Base-by-base conservation (phyloP, 53 echinoderm and acorn worm species). In the Arbacia lixula region DNA sequence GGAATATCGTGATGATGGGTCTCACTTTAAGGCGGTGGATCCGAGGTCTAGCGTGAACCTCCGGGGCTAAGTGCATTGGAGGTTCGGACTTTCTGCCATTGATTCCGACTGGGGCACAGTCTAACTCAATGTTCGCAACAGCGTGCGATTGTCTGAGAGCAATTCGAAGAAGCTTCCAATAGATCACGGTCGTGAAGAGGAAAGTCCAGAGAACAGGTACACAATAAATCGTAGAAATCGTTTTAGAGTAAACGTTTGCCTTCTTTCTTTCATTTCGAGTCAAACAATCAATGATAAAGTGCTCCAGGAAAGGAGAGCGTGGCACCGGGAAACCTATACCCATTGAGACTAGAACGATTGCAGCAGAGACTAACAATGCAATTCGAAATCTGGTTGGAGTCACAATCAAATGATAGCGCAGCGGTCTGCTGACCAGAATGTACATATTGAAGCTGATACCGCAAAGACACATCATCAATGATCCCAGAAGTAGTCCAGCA, bases 391-490 rank as follows among this genome's bases (percentile, higher is more conserved):
- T 32, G 8, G 31, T 33, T 2, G 64, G 64, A 2, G 64, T 64
- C 4, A 64, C 64, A n/a, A 64, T 64, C 29, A 64, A 17, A 17
- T 64, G 35, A 32, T 64, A 64, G 8, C 35, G 29, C 64, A 64
- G 31, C 17, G 64, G 64, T 28, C 64, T 8, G 64, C 64, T 30
- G 17, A 64, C 35, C 35, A 64, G 64, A 11, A 64, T 32, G 64
- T 64, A 34, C 29, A 33, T 9, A 35, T 64, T 64, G 12, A 64
- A 4, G 33, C 35, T 64, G 35, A 64, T 64, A 10, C 64, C 19
- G 29, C 64, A 64, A 3, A 64, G 33, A 12, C 64, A 64, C 5
- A 35, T 16, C 64, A 64, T 34, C 2, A 1, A 0, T 3, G 29
- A 5, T 3, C 31, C 35, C 4, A n/a, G 31, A 2, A n/a, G 11